phyloP scores from a whole-genome alignment of 1,140 invertebrate species.

The Steinernema khuongi region DNA sequence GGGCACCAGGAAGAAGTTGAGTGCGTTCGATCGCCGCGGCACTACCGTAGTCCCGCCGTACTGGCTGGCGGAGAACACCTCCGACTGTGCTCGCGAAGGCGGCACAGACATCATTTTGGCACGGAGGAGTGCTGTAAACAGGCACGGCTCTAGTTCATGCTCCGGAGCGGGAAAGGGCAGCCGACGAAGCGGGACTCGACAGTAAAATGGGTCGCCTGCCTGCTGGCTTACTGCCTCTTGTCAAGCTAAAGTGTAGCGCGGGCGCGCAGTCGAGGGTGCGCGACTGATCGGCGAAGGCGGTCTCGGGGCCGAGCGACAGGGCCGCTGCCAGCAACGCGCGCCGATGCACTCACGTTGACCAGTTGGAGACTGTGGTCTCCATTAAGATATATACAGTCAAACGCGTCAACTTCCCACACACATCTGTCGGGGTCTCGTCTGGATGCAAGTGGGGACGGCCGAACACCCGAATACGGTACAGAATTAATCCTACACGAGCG shows the following conservation, averaged over 20 bases:
- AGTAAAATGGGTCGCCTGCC: conserved; percentile 3
- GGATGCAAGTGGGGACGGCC: neutral
- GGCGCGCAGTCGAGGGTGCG: neutral
- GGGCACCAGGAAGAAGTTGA: conserved; percentile 57
- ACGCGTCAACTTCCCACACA: neutral
- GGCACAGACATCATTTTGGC: conserved; percentile 46
- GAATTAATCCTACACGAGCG: neutral
- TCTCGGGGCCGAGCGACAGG: neutral
- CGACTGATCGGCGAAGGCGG: conserved; percentile 11
- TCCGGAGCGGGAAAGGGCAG: no score
- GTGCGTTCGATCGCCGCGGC: conserved; percentile 40
- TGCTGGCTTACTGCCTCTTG: conserved; percentile 14
- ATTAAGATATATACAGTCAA: neutral
- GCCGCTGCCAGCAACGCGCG: neutral
- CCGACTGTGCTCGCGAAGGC: conserved; percentile 51
- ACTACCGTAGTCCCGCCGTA: conserved; percentile 45
- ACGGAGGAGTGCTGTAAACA: conserved; percentile 3
- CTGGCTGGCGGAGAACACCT: conserved; percentile 54
- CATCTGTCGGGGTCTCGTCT: no score
- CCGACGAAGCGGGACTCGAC: neutral
- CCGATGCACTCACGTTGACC: neutral
- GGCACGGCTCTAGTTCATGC: neutral
- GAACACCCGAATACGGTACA: neutral
- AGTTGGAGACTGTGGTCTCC: neutral
- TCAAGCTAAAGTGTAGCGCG: conserved; percentile 7